phyloP scores from a whole-genome alignment of 37 sponge, comb jelly and placozoan species.

The Chondrilla cf. caribensis region DNA sequence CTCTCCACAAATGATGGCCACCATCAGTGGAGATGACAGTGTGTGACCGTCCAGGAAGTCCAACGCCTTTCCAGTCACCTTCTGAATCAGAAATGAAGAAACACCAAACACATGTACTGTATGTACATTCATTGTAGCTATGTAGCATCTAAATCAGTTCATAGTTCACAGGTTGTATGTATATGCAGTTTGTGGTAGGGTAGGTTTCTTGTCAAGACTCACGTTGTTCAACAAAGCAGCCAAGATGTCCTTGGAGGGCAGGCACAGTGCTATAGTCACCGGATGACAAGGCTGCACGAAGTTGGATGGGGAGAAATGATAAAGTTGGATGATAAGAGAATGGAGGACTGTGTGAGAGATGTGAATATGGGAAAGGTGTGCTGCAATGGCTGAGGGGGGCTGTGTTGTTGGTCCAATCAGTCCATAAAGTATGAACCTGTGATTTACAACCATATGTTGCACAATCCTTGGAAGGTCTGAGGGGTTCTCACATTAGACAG shows the following conservation, averaged over 20 bases:
- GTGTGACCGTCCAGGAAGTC: background rate
- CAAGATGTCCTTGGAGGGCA: background rate
- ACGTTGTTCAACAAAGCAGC: background rate
- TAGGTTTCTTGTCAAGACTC: too few relatives aligned
- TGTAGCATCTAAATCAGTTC: background rate
- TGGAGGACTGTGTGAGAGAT: too few relatives aligned
- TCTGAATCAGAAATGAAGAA: background rate
- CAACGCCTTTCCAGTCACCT: background rate
- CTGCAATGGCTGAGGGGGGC: too few relatives aligned
- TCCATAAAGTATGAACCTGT: too few relatives aligned
- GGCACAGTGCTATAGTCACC: background rate
- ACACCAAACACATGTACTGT: background rate
- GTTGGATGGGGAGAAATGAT: too few relatives aligned
- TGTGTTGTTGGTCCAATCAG: too few relatives aligned
- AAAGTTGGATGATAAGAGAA: too few relatives aligned
- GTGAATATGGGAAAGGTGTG: too few relatives aligned
- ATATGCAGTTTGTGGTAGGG: too few relatives aligned
- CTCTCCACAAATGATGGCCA: background rate
- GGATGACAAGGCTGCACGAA: conserved; percentile 1
- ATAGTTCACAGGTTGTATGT: background rate
- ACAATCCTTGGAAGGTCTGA: too few relatives aligned
- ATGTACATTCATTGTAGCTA: background rate
- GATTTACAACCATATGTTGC: too few relatives aligned
- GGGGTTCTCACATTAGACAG: too few relatives aligned
- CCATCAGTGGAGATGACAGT: conserved; percentile 19